Conservation (phyloP, 2,888 invertebrate species). For the Thereva unica region DNA sequence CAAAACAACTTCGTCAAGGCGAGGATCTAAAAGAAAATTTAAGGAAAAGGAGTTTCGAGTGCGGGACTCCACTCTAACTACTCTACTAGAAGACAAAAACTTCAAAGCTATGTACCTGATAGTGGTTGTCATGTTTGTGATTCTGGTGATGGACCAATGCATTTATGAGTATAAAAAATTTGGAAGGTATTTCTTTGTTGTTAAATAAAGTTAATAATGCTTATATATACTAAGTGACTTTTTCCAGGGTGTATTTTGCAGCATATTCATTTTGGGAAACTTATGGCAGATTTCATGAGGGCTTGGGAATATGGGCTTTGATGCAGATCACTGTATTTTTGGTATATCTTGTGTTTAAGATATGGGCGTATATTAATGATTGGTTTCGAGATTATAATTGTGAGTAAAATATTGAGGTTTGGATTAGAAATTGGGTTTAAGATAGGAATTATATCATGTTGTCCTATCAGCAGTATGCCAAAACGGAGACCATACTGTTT, state of each 20-base stretch:
- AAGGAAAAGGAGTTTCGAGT: neutral
- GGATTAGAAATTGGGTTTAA: no score
- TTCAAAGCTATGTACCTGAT: neutral
- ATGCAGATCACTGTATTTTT: constrained; percentile 55
- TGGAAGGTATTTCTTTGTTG: neutral
- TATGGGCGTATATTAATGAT: constrained; percentile 55
- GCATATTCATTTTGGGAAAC: constrained; percentile 61
- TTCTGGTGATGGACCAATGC: neutral
- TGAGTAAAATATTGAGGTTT: no score
- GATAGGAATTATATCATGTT: no score
- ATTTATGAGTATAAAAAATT: neutral
- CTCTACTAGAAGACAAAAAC: neutral
- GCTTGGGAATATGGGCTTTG: constrained; percentile 60
- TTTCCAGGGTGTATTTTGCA: constrained; percentile 61
- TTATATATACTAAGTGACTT: neutral
- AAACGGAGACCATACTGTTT: neutral
- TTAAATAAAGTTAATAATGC: neutral
- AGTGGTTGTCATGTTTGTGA: neutral
- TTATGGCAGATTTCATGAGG: constrained; percentile 64
- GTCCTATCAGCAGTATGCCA: no score
- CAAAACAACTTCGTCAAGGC: no score
- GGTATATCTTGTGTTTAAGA: constrained; percentile 53
- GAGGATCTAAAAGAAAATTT: no score
- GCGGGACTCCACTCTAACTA: neutral
- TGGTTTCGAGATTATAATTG: constrained; percentile 15